A percentile compares a stretch with the other conserved stretches of the same genome.
Conservation (phyloP, 2,797 vertebrate species). For the Apogon hyalosoma region DNA sequence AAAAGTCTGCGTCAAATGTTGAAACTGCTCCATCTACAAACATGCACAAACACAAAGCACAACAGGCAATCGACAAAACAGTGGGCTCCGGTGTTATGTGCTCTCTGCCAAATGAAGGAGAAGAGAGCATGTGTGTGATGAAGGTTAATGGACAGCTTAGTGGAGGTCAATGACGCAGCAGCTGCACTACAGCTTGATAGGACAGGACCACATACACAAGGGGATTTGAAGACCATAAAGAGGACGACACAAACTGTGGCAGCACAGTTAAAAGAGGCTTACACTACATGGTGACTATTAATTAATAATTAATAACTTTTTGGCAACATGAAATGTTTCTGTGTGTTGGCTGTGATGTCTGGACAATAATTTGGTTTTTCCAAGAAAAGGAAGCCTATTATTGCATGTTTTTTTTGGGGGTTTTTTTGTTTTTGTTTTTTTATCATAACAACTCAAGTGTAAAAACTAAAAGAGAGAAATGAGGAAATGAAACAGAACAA, state of each 20-base stretch:
- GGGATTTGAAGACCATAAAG: constrained; percentile 22
- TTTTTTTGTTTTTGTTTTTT: no score
- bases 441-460: no score
- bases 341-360: neutral
- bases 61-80: constrained; percentile 38
- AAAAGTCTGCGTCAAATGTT: constrained; percentile 17
- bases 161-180: constrained; percentile 65
- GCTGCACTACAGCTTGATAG: constrained; percentile 48
- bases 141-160: constrained; percentile 76
- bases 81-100: constrained; percentile 17
- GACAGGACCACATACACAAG: constrained; percentile 31
- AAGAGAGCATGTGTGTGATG: constrained; percentile 42
- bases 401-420: no score
- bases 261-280: constrained; percentile 6
- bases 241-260: constrained; percentile 27
- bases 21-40: constrained; percentile 41
- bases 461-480: no score
- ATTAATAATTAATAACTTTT: constrained; percentile 1
- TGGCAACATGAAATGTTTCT: neutral
- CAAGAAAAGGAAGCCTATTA: neutral
- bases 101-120: constrained; percentile 52
- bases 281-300: constrained; percentile 2
- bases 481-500: no score
- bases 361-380: neutral
- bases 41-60: constrained; percentile 7